phyloP scores from a whole-genome alignment of 2,113 vertebrate species.

The Microcebus jonahi region DNA sequence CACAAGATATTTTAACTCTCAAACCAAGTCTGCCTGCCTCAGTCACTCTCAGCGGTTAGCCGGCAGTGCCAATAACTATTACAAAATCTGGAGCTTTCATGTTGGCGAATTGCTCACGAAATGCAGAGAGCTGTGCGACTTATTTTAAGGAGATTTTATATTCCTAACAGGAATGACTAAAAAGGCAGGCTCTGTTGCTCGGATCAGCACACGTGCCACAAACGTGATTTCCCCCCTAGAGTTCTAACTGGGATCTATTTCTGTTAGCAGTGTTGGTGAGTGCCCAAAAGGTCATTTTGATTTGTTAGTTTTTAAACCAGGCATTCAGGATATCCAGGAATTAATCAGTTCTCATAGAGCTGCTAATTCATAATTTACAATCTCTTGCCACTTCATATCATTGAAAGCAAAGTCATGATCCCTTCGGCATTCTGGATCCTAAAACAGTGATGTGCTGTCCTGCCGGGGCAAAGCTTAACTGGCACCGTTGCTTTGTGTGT shows the following conservation, averaged over 20 bases:
- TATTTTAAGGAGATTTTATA: slow-evolving; percentile 55
- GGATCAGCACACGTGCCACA: slow-evolving; percentile 36
- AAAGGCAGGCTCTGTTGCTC: slow-evolving; percentile 19
- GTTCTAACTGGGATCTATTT: slow-evolving; percentile 4
- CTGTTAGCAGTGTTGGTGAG: not conserved
- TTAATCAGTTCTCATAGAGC: not conserved
- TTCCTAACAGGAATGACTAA: slow-evolving; percentile 43
- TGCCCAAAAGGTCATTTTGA: not conserved
- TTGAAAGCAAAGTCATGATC: not conserved
- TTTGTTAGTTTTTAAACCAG: slow-evolving; percentile 14
- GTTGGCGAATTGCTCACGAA: slow-evolving; percentile 46
- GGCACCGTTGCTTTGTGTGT: not conserved
- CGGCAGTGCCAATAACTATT: not conserved
- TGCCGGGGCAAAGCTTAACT: not conserved
- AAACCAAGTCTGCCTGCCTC: not conserved
- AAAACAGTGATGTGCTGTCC: rapidly evolving
- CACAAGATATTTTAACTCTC: slow-evolving; percentile 12
- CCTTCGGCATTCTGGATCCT: not conserved
- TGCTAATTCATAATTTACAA: not conserved
- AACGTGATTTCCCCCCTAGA: not conserved
- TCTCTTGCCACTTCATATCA: not conserved
- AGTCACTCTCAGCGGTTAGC: not conserved
- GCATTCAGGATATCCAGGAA: not conserved
- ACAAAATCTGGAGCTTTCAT: not conserved
- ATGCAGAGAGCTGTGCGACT: slow-evolving; percentile 25